Percentiles rank a stretch among this genome's conserved stretches.
These are phyloP conservation scores for Pagrus major DNA, from an alignment of 2,113 vertebrate genomes.

Conservation along the genomic window DNA sequence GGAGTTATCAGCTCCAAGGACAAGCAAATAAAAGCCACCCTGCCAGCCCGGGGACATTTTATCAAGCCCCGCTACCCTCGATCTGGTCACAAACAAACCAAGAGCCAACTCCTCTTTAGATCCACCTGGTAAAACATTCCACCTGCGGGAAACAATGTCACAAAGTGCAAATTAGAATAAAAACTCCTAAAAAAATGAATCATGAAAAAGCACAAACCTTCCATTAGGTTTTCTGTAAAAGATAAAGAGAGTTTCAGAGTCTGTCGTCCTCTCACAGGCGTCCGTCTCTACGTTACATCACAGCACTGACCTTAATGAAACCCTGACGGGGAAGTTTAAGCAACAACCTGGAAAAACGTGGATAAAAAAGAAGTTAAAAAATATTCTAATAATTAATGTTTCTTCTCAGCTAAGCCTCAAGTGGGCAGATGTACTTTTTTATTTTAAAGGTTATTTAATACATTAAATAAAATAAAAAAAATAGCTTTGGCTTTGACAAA, in stretches of 20 bases:
- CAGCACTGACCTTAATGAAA: slow-evolving; percentile 36
- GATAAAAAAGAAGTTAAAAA: not conserved
- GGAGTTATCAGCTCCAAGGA: slow-evolving; percentile 87
- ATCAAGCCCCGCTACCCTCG: slow-evolving; percentile 73
- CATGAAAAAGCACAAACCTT: not conserved
- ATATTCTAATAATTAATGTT: not conserved
- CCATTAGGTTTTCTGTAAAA: slow-evolving; percentile 2
- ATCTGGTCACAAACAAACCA: slow-evolving; percentile 81
- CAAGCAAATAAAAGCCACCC: slow-evolving; percentile 84
- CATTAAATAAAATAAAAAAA: not conserved
- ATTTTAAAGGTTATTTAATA: not conserved
- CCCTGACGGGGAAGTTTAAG: not conserved
- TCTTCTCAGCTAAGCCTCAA: not conserved
- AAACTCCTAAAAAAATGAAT: not conserved
- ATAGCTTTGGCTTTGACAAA: too few relatives aligned
- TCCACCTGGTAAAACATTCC: slow-evolving; percentile 17
- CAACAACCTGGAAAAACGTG: not conserved
- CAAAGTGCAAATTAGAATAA: not conserved
- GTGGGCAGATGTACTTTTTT: not conserved
- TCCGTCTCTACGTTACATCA: slow-evolving; percentile 9
- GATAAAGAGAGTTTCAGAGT: not conserved
- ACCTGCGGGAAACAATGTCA: slow-evolving; percentile 10
- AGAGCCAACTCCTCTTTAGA: slow-evolving; percentile 62
- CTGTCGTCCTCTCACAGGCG: not conserved
- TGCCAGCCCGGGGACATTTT: slow-evolving; percentile 80